These are phyloP conservation scores for Ptycholaimellus sp. DNA, from an alignment of 2,888 invertebrate genomes.

Conservation along the genomic window DNA sequence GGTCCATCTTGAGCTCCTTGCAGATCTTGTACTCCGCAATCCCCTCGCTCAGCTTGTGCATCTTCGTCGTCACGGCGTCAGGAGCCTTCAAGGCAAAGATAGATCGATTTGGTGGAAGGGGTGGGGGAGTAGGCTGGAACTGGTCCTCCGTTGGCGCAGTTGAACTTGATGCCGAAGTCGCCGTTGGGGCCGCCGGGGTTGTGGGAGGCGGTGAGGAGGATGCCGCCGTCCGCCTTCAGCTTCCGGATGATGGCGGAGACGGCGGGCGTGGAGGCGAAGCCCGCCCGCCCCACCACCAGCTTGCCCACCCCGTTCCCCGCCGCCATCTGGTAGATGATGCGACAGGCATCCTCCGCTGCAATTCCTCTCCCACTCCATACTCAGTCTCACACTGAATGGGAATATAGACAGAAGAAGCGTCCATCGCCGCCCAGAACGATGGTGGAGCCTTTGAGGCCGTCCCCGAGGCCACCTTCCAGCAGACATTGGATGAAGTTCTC, in stretches of 20 bases:
- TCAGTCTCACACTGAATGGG: slow-evolving; percentile 1
- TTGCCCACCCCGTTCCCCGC: too few relatives aligned
- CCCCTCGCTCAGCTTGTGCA: slow-evolving; percentile 51
- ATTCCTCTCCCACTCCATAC: slow-evolving; percentile 1
- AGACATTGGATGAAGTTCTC: slow-evolving; percentile 87
- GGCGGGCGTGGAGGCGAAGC: slow-evolving; percentile 87
- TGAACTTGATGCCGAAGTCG: slow-evolving; percentile 97
- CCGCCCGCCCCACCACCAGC: slow-evolving; percentile 69
- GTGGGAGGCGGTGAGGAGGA: slow-evolving; percentile 89
- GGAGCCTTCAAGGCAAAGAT: too few relatives aligned
- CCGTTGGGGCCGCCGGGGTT: slow-evolving; percentile 91
- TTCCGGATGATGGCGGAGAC: slow-evolving; percentile 79
- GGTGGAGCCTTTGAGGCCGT: slow-evolving; percentile 40
- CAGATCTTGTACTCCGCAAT: slow-evolving; percentile 57
- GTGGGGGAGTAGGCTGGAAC: too few relatives aligned
- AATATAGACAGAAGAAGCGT: slow-evolving; percentile 60
- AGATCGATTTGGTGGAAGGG: too few relatives aligned
- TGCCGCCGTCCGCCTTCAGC: too few relatives aligned
- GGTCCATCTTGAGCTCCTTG: slow-evolving; percentile 48
- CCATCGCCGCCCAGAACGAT: slow-evolving; percentile 93
- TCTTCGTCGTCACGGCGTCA: slow-evolving; percentile 57
- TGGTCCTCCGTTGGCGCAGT: slow-evolving; percentile 82
- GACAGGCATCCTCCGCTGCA: not conserved
- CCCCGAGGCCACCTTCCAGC: slow-evolving; percentile 50
- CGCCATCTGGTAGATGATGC: not conserved